Conservation (phyloP, 2,797 vertebrate genomes). For the Cossypha niveicapilla region DNA sequence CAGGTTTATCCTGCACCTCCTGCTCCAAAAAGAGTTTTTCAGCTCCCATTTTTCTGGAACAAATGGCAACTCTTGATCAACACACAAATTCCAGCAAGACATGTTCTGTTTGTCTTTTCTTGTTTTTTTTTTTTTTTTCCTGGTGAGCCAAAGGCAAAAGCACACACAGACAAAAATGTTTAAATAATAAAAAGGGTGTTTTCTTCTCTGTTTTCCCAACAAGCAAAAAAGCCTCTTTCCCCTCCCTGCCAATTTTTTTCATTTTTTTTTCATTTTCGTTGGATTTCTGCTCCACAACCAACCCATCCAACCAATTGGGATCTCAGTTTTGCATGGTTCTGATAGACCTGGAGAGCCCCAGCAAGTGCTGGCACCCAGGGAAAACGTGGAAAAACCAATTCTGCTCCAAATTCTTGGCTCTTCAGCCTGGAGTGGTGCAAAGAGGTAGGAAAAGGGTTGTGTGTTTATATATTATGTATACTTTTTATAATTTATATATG, state of each 20-base stretch:
- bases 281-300: not conserved
- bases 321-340: not conserved
- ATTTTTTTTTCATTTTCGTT: not conserved
- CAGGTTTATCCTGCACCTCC: not conserved
- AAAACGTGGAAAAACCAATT: not conserved
- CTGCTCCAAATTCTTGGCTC: not conserved
- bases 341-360: not conserved
- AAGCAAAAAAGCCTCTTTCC: not conserved
- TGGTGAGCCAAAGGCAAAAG: conserved; percentile 26
- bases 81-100: not conserved
- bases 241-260: not conserved
- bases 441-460: not conserved
- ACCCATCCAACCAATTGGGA: rapidly evolving
- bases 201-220: not conserved
- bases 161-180: not conserved
- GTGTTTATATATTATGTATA: rapidly evolving
- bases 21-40: not conserved
- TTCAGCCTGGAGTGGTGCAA: not conserved
- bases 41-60: not conserved
- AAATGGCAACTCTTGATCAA: not conserved
- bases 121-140: not conserved
- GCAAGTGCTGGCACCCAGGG: not conserved
- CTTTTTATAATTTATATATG: not conserved
- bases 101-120: not conserved
- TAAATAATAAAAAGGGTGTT: conserved; percentile 21